Percentiles rank a stretch among this genome's conserved stretches.
These are phyloP conservation scores for Larimichthys crocea DNA, from an alignment of 2,113 vertebrate species.

Conservation along the genomic window DNA sequence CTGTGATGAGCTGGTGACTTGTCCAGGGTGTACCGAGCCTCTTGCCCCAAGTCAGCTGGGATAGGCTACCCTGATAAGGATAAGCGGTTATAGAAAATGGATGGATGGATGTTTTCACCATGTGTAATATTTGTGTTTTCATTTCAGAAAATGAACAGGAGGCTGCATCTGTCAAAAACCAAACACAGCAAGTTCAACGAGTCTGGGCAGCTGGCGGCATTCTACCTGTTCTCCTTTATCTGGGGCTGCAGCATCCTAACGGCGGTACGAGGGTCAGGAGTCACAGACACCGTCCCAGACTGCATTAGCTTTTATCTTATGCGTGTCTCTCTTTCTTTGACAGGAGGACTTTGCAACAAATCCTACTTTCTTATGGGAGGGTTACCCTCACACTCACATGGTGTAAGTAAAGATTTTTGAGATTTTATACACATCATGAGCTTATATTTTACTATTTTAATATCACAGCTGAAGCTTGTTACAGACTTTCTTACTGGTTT, in stretches of 20 bases:
- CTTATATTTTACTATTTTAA: not conserved
- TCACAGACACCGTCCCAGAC: not conserved
- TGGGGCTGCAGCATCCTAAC: conserved; percentile 90
- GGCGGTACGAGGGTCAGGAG: conserved; percentile 75
- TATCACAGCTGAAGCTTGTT: too few species aligned
- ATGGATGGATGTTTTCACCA: not conserved
- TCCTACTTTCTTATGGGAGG: conserved; percentile 87
- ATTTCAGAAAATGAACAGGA: conserved; percentile 88
- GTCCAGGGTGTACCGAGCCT: too few species aligned
- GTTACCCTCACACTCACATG: conserved; percentile 88
- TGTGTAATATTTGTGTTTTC: not conserved
- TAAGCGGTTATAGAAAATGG: too few species aligned
- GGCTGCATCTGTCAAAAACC: conserved; percentile 88
- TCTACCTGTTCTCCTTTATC: conserved; percentile 88
- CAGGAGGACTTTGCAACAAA: conserved; percentile 89
- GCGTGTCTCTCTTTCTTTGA: conserved; percentile 19
- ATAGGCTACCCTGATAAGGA: too few species aligned
- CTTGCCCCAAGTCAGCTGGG: too few species aligned
- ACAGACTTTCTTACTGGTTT: not conserved
- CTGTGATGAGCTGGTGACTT: too few species aligned
- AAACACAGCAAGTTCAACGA: conserved; percentile 92
- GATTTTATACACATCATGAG: not conserved
- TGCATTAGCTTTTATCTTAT: conserved; percentile 11
- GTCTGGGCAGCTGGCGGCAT: conserved; percentile 87
- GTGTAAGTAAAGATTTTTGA: conserved; percentile 81